phyloP scores from a whole-genome alignment of 2,888 invertebrate species.

The Stratiomys singularior region DNA sequence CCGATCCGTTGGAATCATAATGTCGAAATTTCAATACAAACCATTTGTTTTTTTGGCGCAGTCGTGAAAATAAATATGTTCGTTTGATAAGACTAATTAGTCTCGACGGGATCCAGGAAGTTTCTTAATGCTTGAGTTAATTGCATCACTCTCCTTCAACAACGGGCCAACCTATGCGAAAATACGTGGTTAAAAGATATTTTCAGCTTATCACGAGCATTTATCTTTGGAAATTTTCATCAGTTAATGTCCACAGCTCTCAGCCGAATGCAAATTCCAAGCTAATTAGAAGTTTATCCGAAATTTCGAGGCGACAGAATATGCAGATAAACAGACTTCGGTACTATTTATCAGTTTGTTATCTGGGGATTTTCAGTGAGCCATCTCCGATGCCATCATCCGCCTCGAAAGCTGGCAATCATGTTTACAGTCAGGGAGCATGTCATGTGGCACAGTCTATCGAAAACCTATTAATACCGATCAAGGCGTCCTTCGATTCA shows the following conservation, averaged over 20 bases:
- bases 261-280: background rate
- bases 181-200: too few relatives aligned
- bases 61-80: too few relatives aligned
- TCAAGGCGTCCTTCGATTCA: conserved; percentile 1
- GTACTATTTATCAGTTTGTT: background rate
- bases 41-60: background rate
- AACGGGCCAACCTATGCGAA: too few relatives aligned
- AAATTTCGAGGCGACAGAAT: background rate
- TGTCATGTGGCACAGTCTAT: background rate
- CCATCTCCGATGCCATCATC: conserved; percentile 4
- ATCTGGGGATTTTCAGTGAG: background rate
- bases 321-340: background rate
- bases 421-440: background rate
- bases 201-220: too few relatives aligned
- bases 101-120: too few relatives aligned
- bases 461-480: background rate
- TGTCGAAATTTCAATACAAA: too few relatives aligned
- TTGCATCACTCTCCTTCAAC: too few relatives aligned
- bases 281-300: background rate
- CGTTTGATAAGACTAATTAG: too few relatives aligned
- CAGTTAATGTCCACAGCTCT: background rate
- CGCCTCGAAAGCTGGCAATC: background rate
- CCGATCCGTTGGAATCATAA: too few relatives aligned
- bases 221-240: too few relatives aligned
- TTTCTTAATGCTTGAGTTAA: too few relatives aligned